Base-by-base conservation (phyloP, 1,140 invertebrate genomes). In the Ladona fulva region DNA sequence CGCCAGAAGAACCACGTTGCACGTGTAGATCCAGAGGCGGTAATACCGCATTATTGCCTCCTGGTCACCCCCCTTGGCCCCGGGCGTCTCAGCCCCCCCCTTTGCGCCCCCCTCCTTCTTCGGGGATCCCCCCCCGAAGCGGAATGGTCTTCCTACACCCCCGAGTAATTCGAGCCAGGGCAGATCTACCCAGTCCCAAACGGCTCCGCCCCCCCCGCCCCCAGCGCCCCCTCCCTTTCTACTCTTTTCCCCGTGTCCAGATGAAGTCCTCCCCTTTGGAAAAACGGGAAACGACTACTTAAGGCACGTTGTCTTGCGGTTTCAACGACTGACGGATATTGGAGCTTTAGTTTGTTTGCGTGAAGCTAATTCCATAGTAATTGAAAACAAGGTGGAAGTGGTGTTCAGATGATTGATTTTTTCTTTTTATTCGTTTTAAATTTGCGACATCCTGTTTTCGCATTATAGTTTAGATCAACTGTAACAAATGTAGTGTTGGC, bases 21-120 rank as follows among this genome's bases (percentile, higher is more conserved):
- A 95, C 82, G 93, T 92, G 89, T 95, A 95, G 84, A 96, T 95
- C 94, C 94, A 95, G 83, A 95, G 90, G 85, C 94, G 92, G 87
- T 96, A 96, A 89, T 95, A 96, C 81, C 88, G 82, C 84, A 85
- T 85, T 66, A 66, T 42, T 44, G 42, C 77, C 73, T 73, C 77
- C 52, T 66, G 52, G 52, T 66, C 52, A 22, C 52, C 52, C 52
- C 52, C 52, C 52, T 66, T 66, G 3, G 52, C 52, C 52, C 52
- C 52, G 52, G 3, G 3, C 52, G 3, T 66, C 52, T 66, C 52
- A 52, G 44, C 52, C 79, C 83, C 82, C 80, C 80, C 82, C 77
- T 77, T 52, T 75, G 79, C 77, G n/a, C 52, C 44, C 44, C 19
- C 44, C 44, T 66, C n/a, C 52, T 66, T 66, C 52, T 16, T 16